Conservation (phyloP, 2,888 invertebrate genomes). For the Syrphus vitripennis region DNA sequence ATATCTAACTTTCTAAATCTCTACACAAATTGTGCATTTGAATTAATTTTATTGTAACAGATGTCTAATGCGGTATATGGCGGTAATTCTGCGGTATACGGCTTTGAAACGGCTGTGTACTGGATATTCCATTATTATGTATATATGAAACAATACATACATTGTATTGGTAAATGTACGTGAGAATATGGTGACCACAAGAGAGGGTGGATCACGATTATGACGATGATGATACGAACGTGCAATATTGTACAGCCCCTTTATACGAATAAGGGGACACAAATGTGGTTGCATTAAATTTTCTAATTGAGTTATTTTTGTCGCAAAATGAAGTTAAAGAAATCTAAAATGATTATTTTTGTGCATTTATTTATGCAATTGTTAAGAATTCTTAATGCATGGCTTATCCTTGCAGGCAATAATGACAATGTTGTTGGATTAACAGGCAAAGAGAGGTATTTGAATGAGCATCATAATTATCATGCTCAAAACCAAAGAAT, state of each 20-base stretch:
- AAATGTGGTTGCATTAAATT: conserved; percentile 38
- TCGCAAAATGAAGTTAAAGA: not conserved
- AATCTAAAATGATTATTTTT: not conserved
- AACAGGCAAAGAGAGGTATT: too few species aligned
- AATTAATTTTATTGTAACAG: conserved; percentile 65
- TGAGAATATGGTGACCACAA: conserved; percentile 20
- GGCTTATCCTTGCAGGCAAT: too few species aligned
- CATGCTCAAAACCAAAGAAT: too few species aligned
- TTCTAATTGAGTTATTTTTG: conserved; percentile 62
- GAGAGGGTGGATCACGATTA: not conserved
- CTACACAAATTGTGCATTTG: conserved; percentile 58
- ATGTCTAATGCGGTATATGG: conserved; percentile 55
- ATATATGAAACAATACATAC: not conserved
- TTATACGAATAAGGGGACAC: not conserved
- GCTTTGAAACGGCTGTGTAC: conserved; percentile 10
- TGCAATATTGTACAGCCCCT: not conserved
- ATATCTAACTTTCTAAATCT: not conserved
- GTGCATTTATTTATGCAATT: not conserved
- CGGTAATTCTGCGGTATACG: not conserved
- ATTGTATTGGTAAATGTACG: conserved; percentile 1
- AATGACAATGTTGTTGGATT: too few species aligned
- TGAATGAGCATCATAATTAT: too few species aligned
- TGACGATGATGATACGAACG: not conserved
- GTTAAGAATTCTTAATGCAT: not conserved
- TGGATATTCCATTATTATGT: not conserved